These are phyloP conservation scores for Prionailurus bengalensis DNA, from an alignment of 2,113 vertebrate genomes.

Conservation along the genomic window DNA sequence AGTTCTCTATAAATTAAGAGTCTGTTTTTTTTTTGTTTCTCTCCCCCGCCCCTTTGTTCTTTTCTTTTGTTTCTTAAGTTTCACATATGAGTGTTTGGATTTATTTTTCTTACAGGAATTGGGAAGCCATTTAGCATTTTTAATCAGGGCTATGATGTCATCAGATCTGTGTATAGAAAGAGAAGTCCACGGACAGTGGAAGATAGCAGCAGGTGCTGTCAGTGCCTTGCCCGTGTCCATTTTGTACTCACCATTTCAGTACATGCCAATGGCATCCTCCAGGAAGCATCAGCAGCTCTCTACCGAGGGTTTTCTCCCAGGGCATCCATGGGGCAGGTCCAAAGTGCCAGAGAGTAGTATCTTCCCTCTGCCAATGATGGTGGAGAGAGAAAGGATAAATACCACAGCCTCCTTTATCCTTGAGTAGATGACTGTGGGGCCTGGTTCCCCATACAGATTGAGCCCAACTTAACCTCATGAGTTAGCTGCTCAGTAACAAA, in stretches of 20 bases:
- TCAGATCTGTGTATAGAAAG: neutral
- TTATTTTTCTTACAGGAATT: conserved; percentile 1
- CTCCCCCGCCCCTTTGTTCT: neutral
- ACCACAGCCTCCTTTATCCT: neutral
- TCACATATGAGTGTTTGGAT: neutral
- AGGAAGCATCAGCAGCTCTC: neutral
- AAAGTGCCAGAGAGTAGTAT: neutral
- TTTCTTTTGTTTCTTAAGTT: neutral
- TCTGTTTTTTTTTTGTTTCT: neutral
- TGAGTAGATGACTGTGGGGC: neutral
- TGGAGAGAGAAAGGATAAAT: neutral
- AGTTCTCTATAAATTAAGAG: neutral
- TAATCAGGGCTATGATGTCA: neutral
- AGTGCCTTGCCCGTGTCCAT: neutral
- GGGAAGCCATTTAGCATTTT: neutral
- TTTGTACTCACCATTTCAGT: neutral
- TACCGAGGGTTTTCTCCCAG: neutral
- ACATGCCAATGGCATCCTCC: neutral
- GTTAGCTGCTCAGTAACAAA: neutral
- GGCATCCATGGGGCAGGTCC: neutral
- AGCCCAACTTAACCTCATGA: neutral
- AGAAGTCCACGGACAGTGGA: neutral
- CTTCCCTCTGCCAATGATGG: neutral
- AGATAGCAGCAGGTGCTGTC: neutral
- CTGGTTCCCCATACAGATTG: neutral